phyloP scores from a whole-genome alignment of 1,140 invertebrate species.

The Penaeus chinensis region DNA sequence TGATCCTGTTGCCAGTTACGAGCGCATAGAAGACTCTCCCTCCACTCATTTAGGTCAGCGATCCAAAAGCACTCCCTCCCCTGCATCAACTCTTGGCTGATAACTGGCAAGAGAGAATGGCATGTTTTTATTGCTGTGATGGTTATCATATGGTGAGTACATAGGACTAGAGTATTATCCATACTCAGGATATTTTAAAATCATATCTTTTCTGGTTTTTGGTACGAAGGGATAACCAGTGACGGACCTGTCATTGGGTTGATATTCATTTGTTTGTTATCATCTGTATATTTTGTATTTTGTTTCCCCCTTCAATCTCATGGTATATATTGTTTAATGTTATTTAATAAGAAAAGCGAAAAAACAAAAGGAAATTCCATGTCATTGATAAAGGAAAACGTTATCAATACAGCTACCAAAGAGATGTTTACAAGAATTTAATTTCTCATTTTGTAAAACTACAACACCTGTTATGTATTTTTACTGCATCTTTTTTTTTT shows the following conservation, averaged over 20 bases:
- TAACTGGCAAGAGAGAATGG: too few species aligned
- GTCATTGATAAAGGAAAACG: conserved; percentile 25
- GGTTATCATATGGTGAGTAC: neutral
- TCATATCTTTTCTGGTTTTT: neutral
- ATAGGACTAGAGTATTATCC: too few species aligned
- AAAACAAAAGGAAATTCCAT: conserved; percentile 15
- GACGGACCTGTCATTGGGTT: neutral
- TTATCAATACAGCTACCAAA: conserved; percentile 47
- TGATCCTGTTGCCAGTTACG: too few species aligned
- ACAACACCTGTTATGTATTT: conserved; percentile 9
- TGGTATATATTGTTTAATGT: conserved; percentile 10
- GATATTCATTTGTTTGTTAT: conserved; percentile 14
- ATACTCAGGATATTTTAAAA: too few species aligned
- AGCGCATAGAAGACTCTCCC: too few species aligned
- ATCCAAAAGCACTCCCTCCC: too few species aligned
- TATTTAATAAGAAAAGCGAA: conserved; percentile 29
- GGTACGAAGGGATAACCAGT: neutral
- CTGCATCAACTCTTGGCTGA: too few species aligned
- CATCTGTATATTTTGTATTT: conserved; percentile 37
- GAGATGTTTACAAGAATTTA: conserved; percentile 37
- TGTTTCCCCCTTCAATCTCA: conserved; percentile 16
- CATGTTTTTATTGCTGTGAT: conserved; percentile 8
- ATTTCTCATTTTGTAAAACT: conserved; percentile 28
- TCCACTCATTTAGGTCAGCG: too few species aligned
- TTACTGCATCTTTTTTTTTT: conserved; percentile 18